Base-by-base conservation (phyloP, 30 jellyfish, hydroid and myxozoan species). In the Aurelia aurita complex sp. Pacific region DNA sequence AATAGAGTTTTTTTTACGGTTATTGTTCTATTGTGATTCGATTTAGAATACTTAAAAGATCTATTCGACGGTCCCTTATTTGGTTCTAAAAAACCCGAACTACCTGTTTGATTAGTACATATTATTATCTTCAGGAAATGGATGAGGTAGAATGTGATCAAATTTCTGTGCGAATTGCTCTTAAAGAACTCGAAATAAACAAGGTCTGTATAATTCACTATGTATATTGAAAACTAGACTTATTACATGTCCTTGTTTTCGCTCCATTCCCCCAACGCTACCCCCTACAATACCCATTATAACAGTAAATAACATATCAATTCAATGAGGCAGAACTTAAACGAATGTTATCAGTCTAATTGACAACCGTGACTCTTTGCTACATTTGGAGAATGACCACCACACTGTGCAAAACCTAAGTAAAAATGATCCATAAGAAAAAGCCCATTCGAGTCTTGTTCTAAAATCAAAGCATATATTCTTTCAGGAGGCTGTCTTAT, bases 161-260 rank as follows among this genome's bases (percentile, higher is more conserved):
- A 19, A 69, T 94, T 11, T 94, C 98, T 10, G 96, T 94, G 17
- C 89, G 97, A 42, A 83, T 94, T 59, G 97, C 97, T 12, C 86
- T 94, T 62, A 94, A 94, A 81, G 98, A 94, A 70, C 83, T 94
- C 77, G 96, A 94, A 55, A 87, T 94, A 29, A 88, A 83, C 78
- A 63, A 77, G 87, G 93, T 84, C 16, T 34, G 84, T 66, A 40
- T 46, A 0, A 9, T 46, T 7, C 57, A 46, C 50, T 38, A 23
- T 23, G 29, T 23, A 23, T 23, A 23, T 23, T 23, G 29, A 23
- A 23, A 23, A 23, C 29, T 23, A 23, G 29, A 23, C 29, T 23
- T 23, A 23, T 23, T 23, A 23, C 29, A 23, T 23, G 29, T 23
- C 29, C 29, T 23, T 23, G 29, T 23, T 23, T 23, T 23, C 29